These are phyloP conservation scores for Thysanoteuthis rhombus DNA, from an alignment of 2,888 invertebrate species.

Conservation along the genomic window DNA sequence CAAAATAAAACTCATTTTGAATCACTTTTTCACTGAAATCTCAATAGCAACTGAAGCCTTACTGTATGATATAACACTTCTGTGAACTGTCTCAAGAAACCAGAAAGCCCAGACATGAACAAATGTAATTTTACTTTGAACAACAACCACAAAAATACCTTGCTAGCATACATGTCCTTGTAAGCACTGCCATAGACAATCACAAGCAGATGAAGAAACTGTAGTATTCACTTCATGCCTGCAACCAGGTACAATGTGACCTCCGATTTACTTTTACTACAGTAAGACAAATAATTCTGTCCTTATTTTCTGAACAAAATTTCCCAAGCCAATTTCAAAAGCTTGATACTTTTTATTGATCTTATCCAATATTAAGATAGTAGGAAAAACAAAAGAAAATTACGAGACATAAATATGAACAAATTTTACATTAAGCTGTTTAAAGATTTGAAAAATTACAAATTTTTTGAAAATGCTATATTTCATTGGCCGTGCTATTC, in stretches of 20 bases:
- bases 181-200: not conserved
- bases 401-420: too few relatives aligned
- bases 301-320: not conserved
- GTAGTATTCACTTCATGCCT: not conserved
- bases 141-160: not conserved
- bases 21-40: not conserved
- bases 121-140: not conserved
- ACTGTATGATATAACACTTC: too few relatives aligned
- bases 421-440: too few relatives aligned
- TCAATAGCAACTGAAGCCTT: not conserved
- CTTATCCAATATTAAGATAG: too few relatives aligned
- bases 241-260: not conserved
- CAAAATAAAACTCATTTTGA: not conserved
- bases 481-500: not conserved
- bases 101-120: not conserved
- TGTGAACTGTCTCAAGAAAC: not conserved
- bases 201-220: not conserved
- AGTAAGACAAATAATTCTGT: not conserved
- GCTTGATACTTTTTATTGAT: too few relatives aligned
- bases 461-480: too few relatives aligned
- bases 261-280: not conserved
- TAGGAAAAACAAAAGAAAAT: too few relatives aligned
- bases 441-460: too few relatives aligned
- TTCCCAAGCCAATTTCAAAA: not conserved
- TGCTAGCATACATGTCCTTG: not conserved